Base-by-base conservation (phyloP, 2,888 invertebrate species). In the Falcaria lacertinaria region DNA sequence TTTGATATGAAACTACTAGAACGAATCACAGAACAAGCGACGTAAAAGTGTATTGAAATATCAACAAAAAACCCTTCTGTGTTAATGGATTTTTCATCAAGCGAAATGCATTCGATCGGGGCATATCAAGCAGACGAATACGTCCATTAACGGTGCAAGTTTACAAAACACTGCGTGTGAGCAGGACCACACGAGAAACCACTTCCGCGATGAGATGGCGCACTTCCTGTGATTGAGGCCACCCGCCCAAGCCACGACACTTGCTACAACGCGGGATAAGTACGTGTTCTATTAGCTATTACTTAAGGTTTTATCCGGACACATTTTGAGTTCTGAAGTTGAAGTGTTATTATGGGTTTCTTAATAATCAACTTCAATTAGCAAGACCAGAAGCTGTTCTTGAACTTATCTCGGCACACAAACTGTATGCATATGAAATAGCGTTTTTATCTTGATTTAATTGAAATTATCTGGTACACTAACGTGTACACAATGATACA, bases 181-280 rank as follows among this genome's bases (percentile, higher is more conserved):
- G 80, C 45, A 75, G 64, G 84, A 83, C 73, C 61, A 73, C 79
- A 75, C 66, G 73, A 80, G 73, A 82, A 84, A 89, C 88, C 89
- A 90, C 89, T 90, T 90, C 90, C 89, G 89, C 79, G 77, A 89
- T 90, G 89, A 89, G 89, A 87, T 83, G 87, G 85, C 83, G 89
- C 89, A 90, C 89, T 90, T 88, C 89, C 89, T 88, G 87, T 89
- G 89, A 89, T 90, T 89, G 89, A 86, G 84, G 68, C 68, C 64
- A 57, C 64, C 60, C 64, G 70, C 57, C 69, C 22, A 25, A 14
- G 22, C 37, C 22, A 16, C 37, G 37, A 28, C 28, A 28, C 28
- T 28, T 28, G 28, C 28, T 11, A 28, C 28, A 11, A 4, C 11
- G 11, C 19, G 19, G 19, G 19, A 19, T 28, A 28, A 28, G 28